Evolutionary conservation across 2,797 vertebrate genomes (phyloP), one percentile per base, ranked within the genome.

Genomic region (Sarcophilus harrisii): DNA sequence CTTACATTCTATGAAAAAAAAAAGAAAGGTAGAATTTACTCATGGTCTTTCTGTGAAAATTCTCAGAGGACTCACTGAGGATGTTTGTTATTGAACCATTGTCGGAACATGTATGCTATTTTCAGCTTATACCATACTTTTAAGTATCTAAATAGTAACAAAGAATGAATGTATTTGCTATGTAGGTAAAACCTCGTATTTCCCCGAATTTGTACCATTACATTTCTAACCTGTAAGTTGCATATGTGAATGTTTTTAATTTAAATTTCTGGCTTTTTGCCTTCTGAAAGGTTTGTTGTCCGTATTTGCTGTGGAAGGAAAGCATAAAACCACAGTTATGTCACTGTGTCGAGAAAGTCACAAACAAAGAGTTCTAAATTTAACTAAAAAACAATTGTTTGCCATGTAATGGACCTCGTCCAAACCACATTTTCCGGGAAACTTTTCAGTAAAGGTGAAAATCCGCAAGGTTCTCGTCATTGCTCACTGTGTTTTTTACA

Each of bases 121-220:
- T 97, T 94, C 94, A 92, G 55, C 73, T 95, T 91, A 45, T 28
- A 21, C 49, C 52, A 28, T 89, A 94, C 66, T 96, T 96, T 96
- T 92, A 96, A 93, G 57, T 91, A 90, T 90, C 95, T 96, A 95
- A 95, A 95, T 92, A 95, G 96, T 81, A 96, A 96, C 93, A 96
- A 95, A 95, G 94, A 96, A 92, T 45, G 92, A 94, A 93, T 0
- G 14, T 92, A 32, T 87, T 57, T 93, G 57, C 13, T 60, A 32
- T 66, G 91, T 95, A 96, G 96, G 91, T 0, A 10, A 97, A 95
- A 95, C 29, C 58, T 95, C 58, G 1, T 49, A 94, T 95, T 97
- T 97, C 73, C 92, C 95, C 95, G 93, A 97, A 96, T 96, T 96
- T 95, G 58, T 91, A 27, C 91, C 96, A 92, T 90, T 97, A 58